Conservation (phyloP, 2,888 invertebrate species). For the Formica aserva region DNA sequence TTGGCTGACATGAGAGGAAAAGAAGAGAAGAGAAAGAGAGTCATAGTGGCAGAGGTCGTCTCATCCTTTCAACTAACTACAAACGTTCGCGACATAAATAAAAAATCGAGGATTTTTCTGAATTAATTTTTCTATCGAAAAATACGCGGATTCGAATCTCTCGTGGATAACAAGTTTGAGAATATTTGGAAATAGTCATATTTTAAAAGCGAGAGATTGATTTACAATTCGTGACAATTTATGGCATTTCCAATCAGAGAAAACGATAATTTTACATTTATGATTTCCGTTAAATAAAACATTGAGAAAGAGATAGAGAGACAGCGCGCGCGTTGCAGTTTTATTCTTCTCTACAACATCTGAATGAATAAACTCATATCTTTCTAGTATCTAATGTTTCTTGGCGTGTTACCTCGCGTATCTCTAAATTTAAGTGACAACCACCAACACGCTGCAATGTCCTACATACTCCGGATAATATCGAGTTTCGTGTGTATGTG, state of each 20-base stretch:
- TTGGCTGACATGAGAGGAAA: conserved; percentile 3
- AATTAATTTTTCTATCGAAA: conserved; percentile 43
- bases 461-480: conserved; percentile 38
- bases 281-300: not conserved
- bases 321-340: not conserved
- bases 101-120: conserved; percentile 11
- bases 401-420: not conserved
- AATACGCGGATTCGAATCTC: not conserved
- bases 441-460: not conserved
- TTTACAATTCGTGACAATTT: not conserved
- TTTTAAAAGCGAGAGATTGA: not conserved
- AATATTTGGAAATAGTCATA: conserved; percentile 3
- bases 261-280: not conserved
- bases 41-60: not conserved
- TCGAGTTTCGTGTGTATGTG: conserved; percentile 2
- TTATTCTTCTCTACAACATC: not conserved
- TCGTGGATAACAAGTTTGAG: not conserved
- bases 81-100: conserved; percentile 53
- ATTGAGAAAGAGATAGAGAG: not conserved
- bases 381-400: not conserved
- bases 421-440: conserved; percentile 2
- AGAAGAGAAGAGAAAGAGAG: not conserved
- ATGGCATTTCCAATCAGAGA: not conserved
- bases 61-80: conserved; percentile 31
- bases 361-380: not conserved